phyloP scores from a whole-genome alignment of 2,888 invertebrate species.

The Flexamia atlantica region DNA sequence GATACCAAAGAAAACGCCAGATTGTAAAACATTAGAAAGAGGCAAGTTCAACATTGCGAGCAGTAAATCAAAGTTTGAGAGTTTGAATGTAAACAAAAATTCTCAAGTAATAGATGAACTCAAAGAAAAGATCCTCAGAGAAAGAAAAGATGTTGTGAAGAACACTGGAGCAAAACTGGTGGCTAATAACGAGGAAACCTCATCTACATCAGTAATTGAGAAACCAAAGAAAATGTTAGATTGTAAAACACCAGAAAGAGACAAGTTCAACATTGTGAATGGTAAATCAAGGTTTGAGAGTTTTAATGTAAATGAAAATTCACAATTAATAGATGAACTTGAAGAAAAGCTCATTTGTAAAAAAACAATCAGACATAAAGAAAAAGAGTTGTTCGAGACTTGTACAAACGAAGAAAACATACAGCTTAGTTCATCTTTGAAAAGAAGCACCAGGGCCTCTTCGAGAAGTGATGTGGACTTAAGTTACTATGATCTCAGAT shows the following conservation, averaged over 20 bases:
- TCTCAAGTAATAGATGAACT: background rate
- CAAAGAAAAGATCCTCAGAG: background rate
- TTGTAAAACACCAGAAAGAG: background rate
- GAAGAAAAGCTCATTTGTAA: background rate
- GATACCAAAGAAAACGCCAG: background rate
- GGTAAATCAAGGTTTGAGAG: background rate
- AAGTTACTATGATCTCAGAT: background rate
- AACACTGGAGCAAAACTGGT: too few species aligned
- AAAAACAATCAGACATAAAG: background rate
- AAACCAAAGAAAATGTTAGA: background rate
- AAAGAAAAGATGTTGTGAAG: too few species aligned
- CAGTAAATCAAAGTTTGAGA: background rate
- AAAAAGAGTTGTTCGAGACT: background rate
- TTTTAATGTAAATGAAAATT: background rate
- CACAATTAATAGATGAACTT: background rate
- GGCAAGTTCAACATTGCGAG: background rate
- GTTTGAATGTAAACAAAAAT: background rate
- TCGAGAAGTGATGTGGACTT: background rate
- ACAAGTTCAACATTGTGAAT: background rate
- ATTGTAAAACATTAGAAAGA: background rate
- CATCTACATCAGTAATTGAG: background rate
- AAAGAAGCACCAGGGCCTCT: background rate
- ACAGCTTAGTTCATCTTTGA: background rate
- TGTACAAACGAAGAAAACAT: background rate
- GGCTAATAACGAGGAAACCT: too few species aligned